Evolutionary conservation across 2,113 vertebrate species (phyloP).

Genomic region (Rhinopomastus cyanomelas): DNA sequence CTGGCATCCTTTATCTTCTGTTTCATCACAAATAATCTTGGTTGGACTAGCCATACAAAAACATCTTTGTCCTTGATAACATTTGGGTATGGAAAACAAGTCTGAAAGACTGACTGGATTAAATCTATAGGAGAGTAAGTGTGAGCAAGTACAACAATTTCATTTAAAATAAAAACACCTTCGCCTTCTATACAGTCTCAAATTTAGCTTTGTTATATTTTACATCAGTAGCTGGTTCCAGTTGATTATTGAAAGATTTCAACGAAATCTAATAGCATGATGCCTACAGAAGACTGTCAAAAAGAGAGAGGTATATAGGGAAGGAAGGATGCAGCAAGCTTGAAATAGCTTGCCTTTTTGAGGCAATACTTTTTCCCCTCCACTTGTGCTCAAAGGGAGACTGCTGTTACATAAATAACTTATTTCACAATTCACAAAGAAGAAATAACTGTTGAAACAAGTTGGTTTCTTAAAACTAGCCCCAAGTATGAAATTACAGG

Average conservation of each 20-base stretch:
- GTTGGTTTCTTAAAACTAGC: conserved; percentile 32
- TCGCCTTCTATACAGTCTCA: not conserved
- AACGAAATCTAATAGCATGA: not conserved
- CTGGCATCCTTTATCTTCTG: not conserved
- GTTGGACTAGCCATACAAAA: not conserved
- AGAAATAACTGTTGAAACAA: conserved; percentile 49
- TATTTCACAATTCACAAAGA: not conserved
- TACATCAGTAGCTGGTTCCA: not conserved
- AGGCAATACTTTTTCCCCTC: conserved; percentile 10
- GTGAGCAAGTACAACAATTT: not conserved
- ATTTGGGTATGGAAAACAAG: not conserved
- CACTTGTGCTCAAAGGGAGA: not conserved
- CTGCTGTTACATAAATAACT: conserved; percentile 31
- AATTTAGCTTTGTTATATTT: not conserved
- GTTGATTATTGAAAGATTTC: not conserved
- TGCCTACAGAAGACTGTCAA: not conserved
- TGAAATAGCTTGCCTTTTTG: conserved; percentile 27
- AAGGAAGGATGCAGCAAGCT: not conserved
- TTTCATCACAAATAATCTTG: not conserved
- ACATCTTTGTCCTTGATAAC: not conserved
- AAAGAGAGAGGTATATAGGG: not conserved
- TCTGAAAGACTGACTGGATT: not conserved
- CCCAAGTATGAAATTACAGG: conserved; percentile 19
- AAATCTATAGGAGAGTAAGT: not conserved
- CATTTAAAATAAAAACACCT: not conserved